Evolutionary conservation across 2,888 invertebrate species (phyloP).

Genomic region (Trichogramma evanescens): DNA sequence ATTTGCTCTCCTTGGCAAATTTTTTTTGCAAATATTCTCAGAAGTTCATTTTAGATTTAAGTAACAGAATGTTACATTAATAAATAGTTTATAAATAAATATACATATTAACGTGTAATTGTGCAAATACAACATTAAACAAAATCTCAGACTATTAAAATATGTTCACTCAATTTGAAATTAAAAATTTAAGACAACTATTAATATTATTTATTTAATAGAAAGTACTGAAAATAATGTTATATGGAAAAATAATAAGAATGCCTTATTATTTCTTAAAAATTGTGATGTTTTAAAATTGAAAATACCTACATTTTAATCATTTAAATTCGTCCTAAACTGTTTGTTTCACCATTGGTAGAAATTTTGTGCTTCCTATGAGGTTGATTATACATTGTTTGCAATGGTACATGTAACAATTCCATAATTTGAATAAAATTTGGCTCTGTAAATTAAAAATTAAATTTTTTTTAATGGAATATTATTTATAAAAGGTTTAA

Average conservation of each 20-base stretch:
- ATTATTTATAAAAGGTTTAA: not conserved
- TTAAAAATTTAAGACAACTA: too few species aligned
- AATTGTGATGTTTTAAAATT: not conserved
- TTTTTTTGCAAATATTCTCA: not conserved
- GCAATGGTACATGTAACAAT: slow-evolving; percentile 79
- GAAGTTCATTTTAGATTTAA: too few species aligned
- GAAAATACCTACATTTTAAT: not conserved
- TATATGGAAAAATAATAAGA: not conserved
- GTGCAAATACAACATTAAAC: too few species aligned
- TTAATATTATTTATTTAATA: too few species aligned
- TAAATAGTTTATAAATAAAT: too few species aligned
- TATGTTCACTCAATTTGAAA: too few species aligned
- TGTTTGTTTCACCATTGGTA: slow-evolving; percentile 43
- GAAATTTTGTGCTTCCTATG: slow-evolving; percentile 47
- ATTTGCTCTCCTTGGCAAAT: slow-evolving; percentile 1
- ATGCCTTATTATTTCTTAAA: not conserved
- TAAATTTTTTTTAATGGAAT: not conserved
- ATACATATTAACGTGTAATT: too few species aligned
- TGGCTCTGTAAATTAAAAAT: slow-evolving; percentile 55
- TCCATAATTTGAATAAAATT: slow-evolving; percentile 79
- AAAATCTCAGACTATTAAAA: too few species aligned
- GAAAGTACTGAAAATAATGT: too few species aligned
- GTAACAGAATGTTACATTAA: too few species aligned
- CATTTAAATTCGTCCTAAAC: slow-evolving; percentile 18
- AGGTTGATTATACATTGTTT: slow-evolving; percentile 68